Conservation (phyloP, 2,797 vertebrate genomes). For the Hippoglossus hippoglossus region DNA sequence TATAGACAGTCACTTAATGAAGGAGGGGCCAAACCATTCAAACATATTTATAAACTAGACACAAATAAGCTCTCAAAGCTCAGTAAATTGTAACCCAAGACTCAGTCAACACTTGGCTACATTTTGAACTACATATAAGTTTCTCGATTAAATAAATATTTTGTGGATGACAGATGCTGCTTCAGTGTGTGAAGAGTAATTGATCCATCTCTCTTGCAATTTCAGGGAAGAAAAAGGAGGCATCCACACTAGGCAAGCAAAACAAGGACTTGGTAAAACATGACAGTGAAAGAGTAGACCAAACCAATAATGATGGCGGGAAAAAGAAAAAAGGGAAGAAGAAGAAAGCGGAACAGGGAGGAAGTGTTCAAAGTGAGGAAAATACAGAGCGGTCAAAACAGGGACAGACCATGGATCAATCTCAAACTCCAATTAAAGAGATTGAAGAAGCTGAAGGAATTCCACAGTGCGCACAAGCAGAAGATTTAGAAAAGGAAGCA, state of each 20-base stretch:
- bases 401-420: not conserved
- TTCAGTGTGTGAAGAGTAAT: not conserved
- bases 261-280: constrained; percentile 7
- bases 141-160: not conserved
- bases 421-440: not conserved
- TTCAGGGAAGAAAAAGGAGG: constrained; percentile 58
- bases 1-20: too few species aligned
- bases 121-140: too few species aligned
- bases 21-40: too few species aligned
- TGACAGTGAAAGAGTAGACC: not conserved
- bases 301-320: not conserved
- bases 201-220: constrained; percentile 25
- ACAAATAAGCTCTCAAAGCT: too few species aligned
- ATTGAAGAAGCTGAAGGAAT: not conserved
- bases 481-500: not conserved
- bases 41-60: too few species aligned
- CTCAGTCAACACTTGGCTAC: too few species aligned
- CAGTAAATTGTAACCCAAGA: too few species aligned
- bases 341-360: not conserved
- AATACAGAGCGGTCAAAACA: not conserved
- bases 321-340: constrained; percentile 57
- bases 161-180: not conserved
- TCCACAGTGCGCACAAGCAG: not conserved
- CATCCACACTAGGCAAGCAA: not conserved
- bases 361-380: not conserved